These are phyloP conservation scores for Pectinophora gossypiella DNA, from an alignment of 1,140 invertebrate species.

Conservation along the genomic window DNA sequence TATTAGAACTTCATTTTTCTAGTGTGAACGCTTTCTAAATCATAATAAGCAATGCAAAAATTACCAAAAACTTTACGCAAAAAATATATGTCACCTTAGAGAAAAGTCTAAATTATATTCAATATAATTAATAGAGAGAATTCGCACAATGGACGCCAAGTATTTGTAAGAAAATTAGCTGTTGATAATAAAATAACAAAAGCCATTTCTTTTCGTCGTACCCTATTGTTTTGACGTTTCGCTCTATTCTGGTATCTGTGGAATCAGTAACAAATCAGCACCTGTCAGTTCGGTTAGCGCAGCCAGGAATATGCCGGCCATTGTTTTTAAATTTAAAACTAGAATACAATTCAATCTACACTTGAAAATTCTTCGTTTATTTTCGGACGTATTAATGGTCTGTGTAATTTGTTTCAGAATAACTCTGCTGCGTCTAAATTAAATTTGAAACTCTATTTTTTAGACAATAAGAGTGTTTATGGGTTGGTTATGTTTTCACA, in stretches of 20 bases:
- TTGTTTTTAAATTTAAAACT: constrained; percentile 45
- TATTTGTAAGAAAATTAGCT: constrained; percentile 41
- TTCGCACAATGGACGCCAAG: constrained; percentile 24
- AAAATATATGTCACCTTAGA: too few species aligned
- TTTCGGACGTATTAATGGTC: constrained; percentile 31
- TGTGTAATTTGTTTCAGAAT: constrained; percentile 11
- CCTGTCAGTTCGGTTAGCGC: constrained; percentile 44
- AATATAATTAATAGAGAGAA: constrained; percentile 31
- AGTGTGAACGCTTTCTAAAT: too few species aligned
- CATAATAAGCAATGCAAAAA: too few species aligned
- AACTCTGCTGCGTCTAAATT: background rate
- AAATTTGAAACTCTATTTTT: constrained; percentile 7
- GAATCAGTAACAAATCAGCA: constrained; percentile 49
- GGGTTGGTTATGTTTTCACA: background rate
- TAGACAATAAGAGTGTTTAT: constrained; percentile 21
- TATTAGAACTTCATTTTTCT: too few species aligned
- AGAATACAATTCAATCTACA: constrained; percentile 50
- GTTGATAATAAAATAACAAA: constrained; percentile 23
- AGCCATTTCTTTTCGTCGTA: constrained; percentile 18
- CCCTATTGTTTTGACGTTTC: constrained; percentile 42
- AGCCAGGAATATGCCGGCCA: constrained; percentile 39
- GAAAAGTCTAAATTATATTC: constrained; percentile 24
- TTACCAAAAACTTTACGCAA: too few species aligned
- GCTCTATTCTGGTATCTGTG: constrained; percentile 40
- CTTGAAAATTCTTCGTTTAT: constrained; percentile 33